Evolutionary conservation across 2,888 invertebrate genomes (phyloP).

Genomic region (Teleogryllus oceanicus): DNA sequence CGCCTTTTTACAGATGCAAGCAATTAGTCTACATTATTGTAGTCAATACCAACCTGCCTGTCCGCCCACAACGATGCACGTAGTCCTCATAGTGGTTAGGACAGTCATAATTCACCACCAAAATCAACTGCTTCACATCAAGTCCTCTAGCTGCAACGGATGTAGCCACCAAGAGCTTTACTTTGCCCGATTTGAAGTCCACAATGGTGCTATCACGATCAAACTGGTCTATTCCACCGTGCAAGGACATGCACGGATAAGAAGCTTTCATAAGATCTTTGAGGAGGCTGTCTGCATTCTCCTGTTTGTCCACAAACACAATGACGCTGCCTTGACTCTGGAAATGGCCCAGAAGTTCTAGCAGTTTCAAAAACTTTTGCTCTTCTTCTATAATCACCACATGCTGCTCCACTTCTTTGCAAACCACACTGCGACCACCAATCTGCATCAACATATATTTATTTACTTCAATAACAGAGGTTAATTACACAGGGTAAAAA

Average conservation of each 20-base stretch:
- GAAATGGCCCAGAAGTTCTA: slow-evolving; percentile 94
- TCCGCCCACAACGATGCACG: slow-evolving; percentile 93
- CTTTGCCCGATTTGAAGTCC: slow-evolving; percentile 92
- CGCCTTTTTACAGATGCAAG: no score
- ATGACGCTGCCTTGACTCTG: slow-evolving; percentile 90
- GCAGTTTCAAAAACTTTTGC: slow-evolving; percentile 92
- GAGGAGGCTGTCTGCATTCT: slow-evolving; percentile 88
- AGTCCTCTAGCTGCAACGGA: slow-evolving; percentile 97
- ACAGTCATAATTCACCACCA: slow-evolving; percentile 98
- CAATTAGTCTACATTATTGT: no score
- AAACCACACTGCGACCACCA: slow-evolving; percentile 93
- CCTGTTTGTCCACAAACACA: slow-evolving; percentile 98
- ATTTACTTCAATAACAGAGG: no score
- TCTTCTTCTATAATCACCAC: slow-evolving; percentile 92
- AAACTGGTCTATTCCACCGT: slow-evolving; percentile 99
- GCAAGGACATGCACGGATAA: slow-evolving; percentile 94
- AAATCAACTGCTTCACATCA: slow-evolving; percentile 96
- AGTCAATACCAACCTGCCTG: slow-evolving; percentile 57
- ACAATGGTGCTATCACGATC: slow-evolving; percentile 96
- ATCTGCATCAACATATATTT: slow-evolving; percentile 53
- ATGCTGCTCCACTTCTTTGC: slow-evolving; percentile 95
- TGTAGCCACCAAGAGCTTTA: slow-evolving; percentile 69
- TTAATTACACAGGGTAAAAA: no score
- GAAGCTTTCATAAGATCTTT: slow-evolving; percentile 95
- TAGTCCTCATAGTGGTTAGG: slow-evolving; percentile 99